These are phyloP conservation scores for Drosophila sp. DNA, from an alignment of 1,140 invertebrate genomes.

Conservation along the genomic window DNA sequence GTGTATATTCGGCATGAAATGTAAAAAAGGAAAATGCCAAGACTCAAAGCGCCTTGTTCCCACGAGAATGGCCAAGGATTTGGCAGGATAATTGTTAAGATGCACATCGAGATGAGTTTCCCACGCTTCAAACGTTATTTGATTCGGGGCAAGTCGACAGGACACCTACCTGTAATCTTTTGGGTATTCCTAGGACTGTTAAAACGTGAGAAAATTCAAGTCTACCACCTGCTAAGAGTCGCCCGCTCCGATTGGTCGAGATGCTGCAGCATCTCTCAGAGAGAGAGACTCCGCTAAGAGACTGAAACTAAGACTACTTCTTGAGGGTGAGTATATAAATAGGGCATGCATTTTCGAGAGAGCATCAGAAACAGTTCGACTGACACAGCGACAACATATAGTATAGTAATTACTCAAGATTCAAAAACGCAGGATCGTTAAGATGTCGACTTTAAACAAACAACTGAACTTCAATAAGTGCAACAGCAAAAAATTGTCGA, in stretches of 20 bases:
- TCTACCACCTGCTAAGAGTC: conserved; percentile 64
- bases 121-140: conserved; percentile 66
- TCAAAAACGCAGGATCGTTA: conserved; percentile 11
- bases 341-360: conserved; percentile 46
- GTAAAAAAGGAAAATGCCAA: conserved; percentile 20
- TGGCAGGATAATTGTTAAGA: conserved; percentile 59
- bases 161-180: conserved; percentile 52
- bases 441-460: conserved; percentile 64
- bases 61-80: conserved; percentile 50
- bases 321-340: conserved; percentile 69
- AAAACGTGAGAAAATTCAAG: conserved; percentile 77
- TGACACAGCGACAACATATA: conserved; percentile 49
- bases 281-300: conserved; percentile 19
- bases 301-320: neutral
- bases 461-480: conserved; percentile 46
- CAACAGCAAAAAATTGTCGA: conserved; percentile 47
- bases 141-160: conserved; percentile 45
- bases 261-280: conserved; percentile 57
- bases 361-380: conserved; percentile 62
- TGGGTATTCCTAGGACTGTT: conserved; percentile 29
- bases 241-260: conserved; percentile 69
- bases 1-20: neutral
- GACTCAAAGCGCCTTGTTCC: conserved; percentile 45
- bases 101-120: conserved; percentile 55
- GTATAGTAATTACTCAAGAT: conserved; percentile 25